A percentile compares a stretch with the other conserved stretches of the same genome.
Conservation (phyloP, 2,797 vertebrate genomes). For the Lagorchestes hirsutus region DNA sequence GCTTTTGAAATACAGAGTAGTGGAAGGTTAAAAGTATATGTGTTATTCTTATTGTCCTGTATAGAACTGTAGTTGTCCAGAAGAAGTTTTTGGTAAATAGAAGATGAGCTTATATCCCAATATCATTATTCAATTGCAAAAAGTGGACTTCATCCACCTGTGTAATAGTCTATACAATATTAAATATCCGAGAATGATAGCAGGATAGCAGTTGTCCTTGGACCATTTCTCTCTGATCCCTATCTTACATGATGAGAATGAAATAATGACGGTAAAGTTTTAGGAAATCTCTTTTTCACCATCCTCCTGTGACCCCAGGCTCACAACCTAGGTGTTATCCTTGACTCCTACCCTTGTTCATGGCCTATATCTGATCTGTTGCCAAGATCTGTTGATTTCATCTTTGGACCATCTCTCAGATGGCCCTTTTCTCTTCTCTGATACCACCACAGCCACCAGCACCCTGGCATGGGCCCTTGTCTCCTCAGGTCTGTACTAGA, state of each 20-base stretch:
- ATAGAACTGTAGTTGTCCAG: neutral
- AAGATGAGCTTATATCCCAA: neutral
- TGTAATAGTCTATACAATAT: neutral
- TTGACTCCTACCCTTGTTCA: too few relatives aligned
- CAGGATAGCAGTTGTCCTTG: neutral
- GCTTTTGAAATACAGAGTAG: neutral
- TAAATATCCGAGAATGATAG: neutral
- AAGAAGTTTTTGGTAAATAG: too few relatives aligned
- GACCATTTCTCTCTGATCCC: neutral
- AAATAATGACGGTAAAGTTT: neutral
- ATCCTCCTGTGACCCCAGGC: neutral
- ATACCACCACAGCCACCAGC: too few relatives aligned
- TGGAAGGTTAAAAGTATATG: neutral
- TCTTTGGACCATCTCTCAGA: too few relatives aligned
- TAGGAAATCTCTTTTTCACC: conserved; percentile 1
- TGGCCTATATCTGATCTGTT: too few relatives aligned
- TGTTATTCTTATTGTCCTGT: neutral
- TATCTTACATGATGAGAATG: neutral
- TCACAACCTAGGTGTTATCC: neutral
- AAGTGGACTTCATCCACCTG: neutral
- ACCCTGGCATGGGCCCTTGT: too few relatives aligned
- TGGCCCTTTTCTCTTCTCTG: too few relatives aligned
- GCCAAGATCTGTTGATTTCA: too few relatives aligned
- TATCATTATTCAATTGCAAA: neutral
- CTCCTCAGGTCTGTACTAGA: too few relatives aligned